A percentile compares a stretch with the other conserved stretches of the same genome.
Evolutionary conservation across 2,888 invertebrate genomes (phyloP).

Genomic region (Eulithis prunata): DNA sequence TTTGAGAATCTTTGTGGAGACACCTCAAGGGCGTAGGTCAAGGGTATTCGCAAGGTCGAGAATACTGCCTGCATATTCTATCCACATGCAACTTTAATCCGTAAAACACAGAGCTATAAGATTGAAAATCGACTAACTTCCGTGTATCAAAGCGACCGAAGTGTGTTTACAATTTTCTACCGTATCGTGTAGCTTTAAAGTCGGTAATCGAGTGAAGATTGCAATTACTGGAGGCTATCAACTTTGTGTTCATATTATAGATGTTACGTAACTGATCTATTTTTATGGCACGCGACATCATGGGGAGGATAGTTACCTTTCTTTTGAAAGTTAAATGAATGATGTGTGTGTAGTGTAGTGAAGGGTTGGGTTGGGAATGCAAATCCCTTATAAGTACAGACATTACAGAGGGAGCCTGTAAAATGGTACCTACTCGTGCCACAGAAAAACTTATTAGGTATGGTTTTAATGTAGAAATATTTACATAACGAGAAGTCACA

Average conservation of each 20-base stretch:
- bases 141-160: not conserved
- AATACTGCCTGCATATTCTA: not conserved
- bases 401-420: too few relatives aligned
- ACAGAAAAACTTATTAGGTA: too few relatives aligned
- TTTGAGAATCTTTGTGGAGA: not conserved
- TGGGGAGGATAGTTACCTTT: not conserved
- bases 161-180: not conserved
- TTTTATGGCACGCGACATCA: not conserved
- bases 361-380: too few relatives aligned
- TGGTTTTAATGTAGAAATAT: too few relatives aligned
- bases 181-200: not conserved
- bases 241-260: too few relatives aligned
- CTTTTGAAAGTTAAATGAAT: not conserved
- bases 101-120: not conserved
- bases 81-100: not conserved
- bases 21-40: not conserved
- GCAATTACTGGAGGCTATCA: not conserved
- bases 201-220: not conserved
- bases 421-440: too few relatives aligned
- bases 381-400: too few relatives aligned
- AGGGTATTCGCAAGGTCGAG: not conserved
- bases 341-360: too few relatives aligned
- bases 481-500: too few relatives aligned
- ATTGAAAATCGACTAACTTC: not conserved
- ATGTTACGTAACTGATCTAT: not conserved